These are phyloP conservation scores for Parochlus steinenii DNA, from an alignment of 2,888 invertebrate species.

Conservation along the genomic window DNA sequence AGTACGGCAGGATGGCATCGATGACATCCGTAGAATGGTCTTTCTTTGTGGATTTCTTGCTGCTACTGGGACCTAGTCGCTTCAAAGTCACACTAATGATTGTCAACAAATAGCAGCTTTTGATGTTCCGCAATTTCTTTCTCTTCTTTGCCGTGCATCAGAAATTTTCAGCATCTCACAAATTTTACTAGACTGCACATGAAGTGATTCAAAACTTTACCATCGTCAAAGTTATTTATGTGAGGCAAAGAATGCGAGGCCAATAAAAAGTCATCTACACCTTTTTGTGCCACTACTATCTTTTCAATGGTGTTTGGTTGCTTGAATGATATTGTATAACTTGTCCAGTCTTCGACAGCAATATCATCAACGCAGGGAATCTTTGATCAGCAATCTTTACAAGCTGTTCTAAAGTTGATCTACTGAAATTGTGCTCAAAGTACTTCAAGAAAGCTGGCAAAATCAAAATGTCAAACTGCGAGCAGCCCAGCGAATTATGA, in stretches of 20 bases:
- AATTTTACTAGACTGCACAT: too few species aligned
- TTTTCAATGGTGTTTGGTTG: conserved; percentile 37
- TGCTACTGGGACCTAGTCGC: too few species aligned
- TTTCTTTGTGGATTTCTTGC: neutral
- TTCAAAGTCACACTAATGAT: neutral
- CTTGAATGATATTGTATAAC: conserved; percentile 31
- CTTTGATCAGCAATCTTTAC: conserved; percentile 49
- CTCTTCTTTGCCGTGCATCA: too few species aligned
- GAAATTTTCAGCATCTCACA: too few species aligned
- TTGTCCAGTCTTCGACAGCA: conserved; percentile 25
- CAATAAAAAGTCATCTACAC: conserved; percentile 27
- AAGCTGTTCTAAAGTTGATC: conserved; percentile 39
- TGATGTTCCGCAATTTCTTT: too few species aligned
- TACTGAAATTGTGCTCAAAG: conserved; percentile 37
- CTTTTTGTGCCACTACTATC: conserved; percentile 30
- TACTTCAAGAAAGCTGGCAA: conserved; percentile 48
- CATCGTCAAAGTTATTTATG: conserved; percentile 14
- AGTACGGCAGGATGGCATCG: conserved; percentile 31
- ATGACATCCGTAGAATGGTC: conserved; percentile 29
- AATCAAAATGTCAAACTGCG: conserved; percentile 55
- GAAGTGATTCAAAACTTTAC: conserved; percentile 27
- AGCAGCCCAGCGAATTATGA: conserved; percentile 43
- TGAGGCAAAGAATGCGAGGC: conserved; percentile 23
- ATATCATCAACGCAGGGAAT: too few species aligned
- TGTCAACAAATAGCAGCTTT: conserved; percentile 2